Evolutionary conservation across 2,888 invertebrate species (phyloP).

Genomic region (Drosophila helvetica): DNA sequence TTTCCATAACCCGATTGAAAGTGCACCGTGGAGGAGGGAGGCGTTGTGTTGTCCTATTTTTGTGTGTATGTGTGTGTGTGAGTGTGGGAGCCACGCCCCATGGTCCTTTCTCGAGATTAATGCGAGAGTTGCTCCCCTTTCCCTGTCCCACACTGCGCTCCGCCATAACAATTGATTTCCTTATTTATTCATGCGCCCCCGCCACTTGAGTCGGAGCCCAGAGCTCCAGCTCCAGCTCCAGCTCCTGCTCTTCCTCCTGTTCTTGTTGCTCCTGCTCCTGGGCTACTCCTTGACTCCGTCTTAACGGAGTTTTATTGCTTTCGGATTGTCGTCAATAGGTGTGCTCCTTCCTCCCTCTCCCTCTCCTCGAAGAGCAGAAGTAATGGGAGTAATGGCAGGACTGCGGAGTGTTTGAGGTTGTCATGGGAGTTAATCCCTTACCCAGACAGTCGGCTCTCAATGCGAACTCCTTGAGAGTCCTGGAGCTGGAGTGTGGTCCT

Average conservation of each 20-base stretch:
- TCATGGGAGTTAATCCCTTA: constrained; percentile 33
- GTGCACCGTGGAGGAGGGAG: constrained; percentile 1
- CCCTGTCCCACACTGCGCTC: background rate
- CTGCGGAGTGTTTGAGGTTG: constrained; percentile 15
- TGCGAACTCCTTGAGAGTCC: background rate
- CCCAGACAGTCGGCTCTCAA: constrained; percentile 17
- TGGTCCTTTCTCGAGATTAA: constrained; percentile 60
- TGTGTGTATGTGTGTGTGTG: constrained; percentile 12
- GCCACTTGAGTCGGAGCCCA: constrained; percentile 2
- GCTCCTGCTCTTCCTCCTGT: background rate
- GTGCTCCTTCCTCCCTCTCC: constrained; percentile 10
- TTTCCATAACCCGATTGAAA: background rate
- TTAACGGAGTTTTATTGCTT: constrained; percentile 42
- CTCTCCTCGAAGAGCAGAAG: background rate
- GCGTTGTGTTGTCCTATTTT: constrained; percentile 57
- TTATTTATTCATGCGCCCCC: constrained; percentile 53
- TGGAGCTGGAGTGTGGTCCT: background rate
- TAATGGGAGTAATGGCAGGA: background rate
- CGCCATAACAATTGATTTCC: constrained; percentile 72
- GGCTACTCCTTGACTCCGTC: constrained; percentile 23
- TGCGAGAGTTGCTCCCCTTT: constrained; percentile 44
- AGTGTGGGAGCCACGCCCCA: constrained; percentile 54
- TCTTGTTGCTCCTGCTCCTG: background rate
- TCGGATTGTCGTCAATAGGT: constrained; percentile 34
- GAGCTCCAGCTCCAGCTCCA: constrained; percentile 1